Percentiles rank a stretch among this genome's conserved stretches.
Evolutionary conservation across 2,888 invertebrate species (phyloP).

Genomic region (Yponomeuta cagnagella): DNA sequence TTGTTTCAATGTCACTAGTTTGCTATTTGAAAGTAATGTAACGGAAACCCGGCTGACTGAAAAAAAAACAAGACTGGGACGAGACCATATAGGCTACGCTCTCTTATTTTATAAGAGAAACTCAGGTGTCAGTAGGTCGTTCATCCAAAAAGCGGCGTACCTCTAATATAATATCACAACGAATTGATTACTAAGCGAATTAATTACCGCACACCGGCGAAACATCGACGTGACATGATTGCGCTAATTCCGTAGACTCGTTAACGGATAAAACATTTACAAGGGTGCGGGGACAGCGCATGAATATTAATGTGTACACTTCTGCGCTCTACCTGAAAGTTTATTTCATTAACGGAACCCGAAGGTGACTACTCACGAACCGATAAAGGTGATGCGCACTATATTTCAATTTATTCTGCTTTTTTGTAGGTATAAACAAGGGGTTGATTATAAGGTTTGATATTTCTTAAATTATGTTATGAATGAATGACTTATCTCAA

Average conservation of each 20-base stretch:
- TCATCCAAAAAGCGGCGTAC: not conserved
- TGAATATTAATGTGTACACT: slow-evolving; percentile 69
- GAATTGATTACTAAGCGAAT: slow-evolving; percentile 62
- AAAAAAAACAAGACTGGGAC: no score
- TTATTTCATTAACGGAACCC: slow-evolving; percentile 64
- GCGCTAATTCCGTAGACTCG: slow-evolving; percentile 65
- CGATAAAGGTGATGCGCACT: not conserved
- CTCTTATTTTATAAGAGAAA: not conserved
- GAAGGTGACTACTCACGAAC: not conserved
- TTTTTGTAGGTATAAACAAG: no score
- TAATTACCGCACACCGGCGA: slow-evolving; percentile 57
- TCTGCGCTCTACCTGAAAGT: slow-evolving; percentile 60
- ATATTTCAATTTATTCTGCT: no score
- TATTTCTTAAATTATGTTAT: no score
- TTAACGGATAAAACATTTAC: slow-evolving; percentile 75
- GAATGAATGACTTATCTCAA: no score
- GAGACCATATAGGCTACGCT: no score
- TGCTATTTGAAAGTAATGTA: no score
- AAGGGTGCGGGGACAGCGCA: slow-evolving; percentile 48
- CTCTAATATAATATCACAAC: slow-evolving; percentile 3
- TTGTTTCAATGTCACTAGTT: no score
- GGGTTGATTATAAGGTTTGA: no score
- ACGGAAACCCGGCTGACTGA: no score
- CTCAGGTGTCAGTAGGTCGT: not conserved
- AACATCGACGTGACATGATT: slow-evolving; percentile 65